Base-by-base conservation (phyloP, 2,888 invertebrate genomes). In the Automeris io region DNA sequence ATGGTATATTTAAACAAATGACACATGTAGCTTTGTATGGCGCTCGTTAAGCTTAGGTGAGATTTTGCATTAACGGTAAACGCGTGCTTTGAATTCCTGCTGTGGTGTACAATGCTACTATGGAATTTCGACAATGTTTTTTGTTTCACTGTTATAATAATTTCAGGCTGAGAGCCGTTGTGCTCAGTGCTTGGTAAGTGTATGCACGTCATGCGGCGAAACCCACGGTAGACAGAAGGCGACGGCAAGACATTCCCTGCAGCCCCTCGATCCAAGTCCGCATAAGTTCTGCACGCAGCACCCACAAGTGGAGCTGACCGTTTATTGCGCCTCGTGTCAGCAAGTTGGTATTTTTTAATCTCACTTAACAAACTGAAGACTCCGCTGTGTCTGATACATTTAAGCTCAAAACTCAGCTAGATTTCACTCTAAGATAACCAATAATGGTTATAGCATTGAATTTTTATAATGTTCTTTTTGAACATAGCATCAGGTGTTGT, bases 311-410 rank as follows among this genome's bases (percentile, higher is more conserved):
- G 92, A 92, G 47, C 80, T 94, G 36, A 89, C 89, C 34, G 88
- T 91, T 18, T 94, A 92, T 67, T 94, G 94, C 57, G 88, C 90
- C 6, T 89, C 90, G 12, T 94, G 94, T 57, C 89, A 90, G 36
- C 91, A 92, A 87, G 91, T 93, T 35, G 47, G 40, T 29, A 12
- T 13, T 26, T n/a, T n/a, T n/a, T n/a, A n/a, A n/a, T n/a, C n/a
- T n/a, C n/a, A n/a, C n/a, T n/a, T n/a, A n/a, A n/a, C n/a, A n/a
- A n/a, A n/a, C n/a, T n/a, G n/a, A n/a, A n/a, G n/a, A n/a, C n/a
- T n/a, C n/a, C n/a, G n/a, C 2, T 5, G 26, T 21, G 21, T 2
- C 4, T 33, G 12, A 13, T n/a, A 25, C 16, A 19, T 12, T 2
- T 32, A 7, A 6, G 16, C 6, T n/a, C n/a, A n/a, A n/a, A n/a